phyloP scores from a whole-genome alignment of 2,797 vertebrate species.

The Merluccius polli region DNA sequence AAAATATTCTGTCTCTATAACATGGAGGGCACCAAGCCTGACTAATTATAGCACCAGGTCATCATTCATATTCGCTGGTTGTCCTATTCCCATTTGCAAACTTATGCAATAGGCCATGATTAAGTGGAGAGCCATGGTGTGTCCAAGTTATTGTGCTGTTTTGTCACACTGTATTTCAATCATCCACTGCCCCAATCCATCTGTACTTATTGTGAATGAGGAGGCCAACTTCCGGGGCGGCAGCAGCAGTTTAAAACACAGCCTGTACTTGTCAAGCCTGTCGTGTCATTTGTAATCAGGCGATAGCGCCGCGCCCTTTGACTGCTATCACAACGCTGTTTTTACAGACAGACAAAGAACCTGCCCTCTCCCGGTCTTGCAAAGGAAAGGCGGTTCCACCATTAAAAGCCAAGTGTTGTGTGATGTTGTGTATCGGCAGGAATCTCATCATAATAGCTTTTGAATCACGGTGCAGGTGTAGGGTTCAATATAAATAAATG shows the following conservation, averaged over 20 bases:
- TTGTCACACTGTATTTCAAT: constrained; percentile 48
- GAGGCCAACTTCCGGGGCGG: constrained; percentile 43
- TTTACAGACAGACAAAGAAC: constrained; percentile 30
- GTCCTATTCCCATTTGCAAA: constrained; percentile 21
- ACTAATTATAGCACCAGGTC: neutral
- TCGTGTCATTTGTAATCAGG: constrained; percentile 52
- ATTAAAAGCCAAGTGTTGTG: constrained; percentile 43
- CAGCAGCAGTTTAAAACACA: constrained; percentile 54
- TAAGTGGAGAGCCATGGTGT: constrained; percentile 24
- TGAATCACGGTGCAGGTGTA: neutral
- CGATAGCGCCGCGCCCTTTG: constrained; percentile 34
- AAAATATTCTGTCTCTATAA: neutral
- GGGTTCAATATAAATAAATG: constrained; percentile 2
- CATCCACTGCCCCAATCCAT: constrained; percentile 42
- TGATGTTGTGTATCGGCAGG: neutral
- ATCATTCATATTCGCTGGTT: constrained; percentile 10
- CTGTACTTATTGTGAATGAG: constrained; percentile 42
- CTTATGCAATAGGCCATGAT: constrained; percentile 24
- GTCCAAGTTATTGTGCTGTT: constrained; percentile 15
- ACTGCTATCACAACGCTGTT: constrained; percentile 27
- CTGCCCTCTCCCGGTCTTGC: constrained; percentile 25
- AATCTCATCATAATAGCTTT: neutral
- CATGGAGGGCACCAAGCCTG: neutral
- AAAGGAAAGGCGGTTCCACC: constrained; percentile 4
- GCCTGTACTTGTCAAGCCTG: constrained; percentile 49